phyloP scores from a whole-genome alignment of 2,797 vertebrate genomes.

The Eleutherodactylus coqui region DNA sequence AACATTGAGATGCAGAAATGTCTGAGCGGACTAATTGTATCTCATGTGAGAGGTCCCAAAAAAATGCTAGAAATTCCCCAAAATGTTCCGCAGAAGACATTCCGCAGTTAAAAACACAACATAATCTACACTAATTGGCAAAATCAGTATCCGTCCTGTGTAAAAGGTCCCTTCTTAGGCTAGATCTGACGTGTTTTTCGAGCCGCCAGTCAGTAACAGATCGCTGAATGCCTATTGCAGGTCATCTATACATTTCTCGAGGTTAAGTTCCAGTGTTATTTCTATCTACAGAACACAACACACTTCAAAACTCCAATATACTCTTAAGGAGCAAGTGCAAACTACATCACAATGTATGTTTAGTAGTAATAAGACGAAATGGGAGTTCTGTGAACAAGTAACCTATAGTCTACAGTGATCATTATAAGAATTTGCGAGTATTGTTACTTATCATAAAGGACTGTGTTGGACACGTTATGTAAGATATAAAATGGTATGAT shows the following conservation, averaged over 20 bases:
- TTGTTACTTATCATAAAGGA: neutral
- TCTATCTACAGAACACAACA: neutral
- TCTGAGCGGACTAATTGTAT: no score
- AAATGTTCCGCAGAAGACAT: no score
- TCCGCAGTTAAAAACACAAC: no score
- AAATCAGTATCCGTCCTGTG: no score
- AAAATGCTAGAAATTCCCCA: no score
- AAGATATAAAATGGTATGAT: neutral
- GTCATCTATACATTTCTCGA: neutral
- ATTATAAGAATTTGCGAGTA: neutral
- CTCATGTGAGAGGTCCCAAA: no score
- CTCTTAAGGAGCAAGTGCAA: conserved; percentile 17
- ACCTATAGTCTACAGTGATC: neutral
- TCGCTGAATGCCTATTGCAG: neutral
- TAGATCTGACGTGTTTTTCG: neutral
- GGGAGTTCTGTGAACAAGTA: no score
- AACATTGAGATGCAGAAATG: no score
- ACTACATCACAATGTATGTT: neutral
- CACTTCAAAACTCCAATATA: neutral
- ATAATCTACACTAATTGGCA: no score
- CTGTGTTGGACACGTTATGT: neutral
- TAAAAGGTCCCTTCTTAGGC: no score
- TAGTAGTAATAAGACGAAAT: conserved; percentile 18
- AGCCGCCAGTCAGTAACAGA: neutral
- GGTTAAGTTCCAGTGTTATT: neutral